These are phyloP conservation scores for Muricea muricata DNA, from an alignment of 92 coral and sea anemone species.

Conservation along the genomic window DNA sequence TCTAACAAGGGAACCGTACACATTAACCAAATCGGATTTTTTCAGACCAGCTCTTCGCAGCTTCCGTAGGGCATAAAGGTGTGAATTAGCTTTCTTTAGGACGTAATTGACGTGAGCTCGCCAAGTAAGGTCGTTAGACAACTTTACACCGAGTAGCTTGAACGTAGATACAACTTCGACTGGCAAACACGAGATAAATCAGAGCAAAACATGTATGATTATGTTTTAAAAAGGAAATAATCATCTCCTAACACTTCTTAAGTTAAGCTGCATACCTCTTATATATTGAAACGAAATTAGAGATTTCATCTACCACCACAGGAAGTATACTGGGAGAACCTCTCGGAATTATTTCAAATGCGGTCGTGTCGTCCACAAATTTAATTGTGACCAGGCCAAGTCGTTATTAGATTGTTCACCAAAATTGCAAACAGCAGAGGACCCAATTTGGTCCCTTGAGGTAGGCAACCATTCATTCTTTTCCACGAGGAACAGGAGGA, in stretches of 20 bases:
- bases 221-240: background rate
- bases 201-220: background rate
- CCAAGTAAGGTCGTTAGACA: conserved; percentile 20
- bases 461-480: conserved; percentile 6
- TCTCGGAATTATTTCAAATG: conserved; percentile 25
- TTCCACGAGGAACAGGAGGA: conserved; percentile 11
- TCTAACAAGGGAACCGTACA: no score
- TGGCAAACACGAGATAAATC: background rate
- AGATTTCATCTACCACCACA: conserved; percentile 14
- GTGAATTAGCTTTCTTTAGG: conserved; percentile 3
- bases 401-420: background rate
- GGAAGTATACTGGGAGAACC: conserved; percentile 23
- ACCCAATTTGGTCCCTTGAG: conserved; percentile 31
- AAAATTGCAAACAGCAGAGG: conserved; percentile 16
- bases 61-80: background rate
- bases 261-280: conserved; percentile 28
- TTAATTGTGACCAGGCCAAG: background rate
- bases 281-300: background rate
- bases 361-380: conserved; percentile 36
- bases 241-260: conserved; percentile 26
- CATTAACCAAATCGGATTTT: background rate
- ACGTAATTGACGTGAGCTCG: conserved; percentile 4
- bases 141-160: conserved; percentile 8
- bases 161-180: background rate
- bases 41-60: background rate